Percentiles rank a stretch among this genome's conserved stretches.
Evolutionary conservation across 2,797 vertebrate species (phyloP).

Genomic region (Tolypeutes matacus): DNA sequence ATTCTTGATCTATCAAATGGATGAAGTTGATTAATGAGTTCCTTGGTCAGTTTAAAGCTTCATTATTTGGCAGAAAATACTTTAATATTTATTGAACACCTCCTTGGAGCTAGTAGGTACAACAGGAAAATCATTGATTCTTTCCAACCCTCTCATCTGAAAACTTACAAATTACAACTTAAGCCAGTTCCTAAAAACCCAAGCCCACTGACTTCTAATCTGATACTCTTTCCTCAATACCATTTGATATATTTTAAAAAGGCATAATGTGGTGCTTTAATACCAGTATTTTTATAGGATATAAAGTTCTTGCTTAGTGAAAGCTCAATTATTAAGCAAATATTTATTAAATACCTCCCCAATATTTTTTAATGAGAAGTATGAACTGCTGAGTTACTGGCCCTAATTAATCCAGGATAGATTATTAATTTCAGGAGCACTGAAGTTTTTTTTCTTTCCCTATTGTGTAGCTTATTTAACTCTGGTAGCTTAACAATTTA

Average conservation of each 20-base stretch:
- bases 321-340: background rate
- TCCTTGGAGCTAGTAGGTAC: background rate
- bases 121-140: background rate
- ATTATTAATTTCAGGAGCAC: background rate
- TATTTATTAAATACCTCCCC: background rate
- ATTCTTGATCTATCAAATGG: background rate
- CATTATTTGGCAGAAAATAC: background rate
- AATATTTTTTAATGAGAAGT: background rate
- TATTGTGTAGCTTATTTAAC: background rate
- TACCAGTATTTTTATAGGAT: background rate
- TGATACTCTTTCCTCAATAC: background rate
- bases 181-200: background rate
- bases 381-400: background rate
- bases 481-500: background rate
- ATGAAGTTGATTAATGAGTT: conserved; percentile 29
- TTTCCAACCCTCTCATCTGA: background rate
- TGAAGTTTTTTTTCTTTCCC: too few species aligned
- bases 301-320: background rate
- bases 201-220: background rate
- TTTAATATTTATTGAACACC: background rate
- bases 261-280: background rate
- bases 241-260: background rate
- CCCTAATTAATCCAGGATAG: background rate
- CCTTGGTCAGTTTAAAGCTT: background rate
- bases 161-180: background rate